Conservation (phyloP, 2,797 vertebrate genomes). For the Pseudochromis fuscus region DNA sequence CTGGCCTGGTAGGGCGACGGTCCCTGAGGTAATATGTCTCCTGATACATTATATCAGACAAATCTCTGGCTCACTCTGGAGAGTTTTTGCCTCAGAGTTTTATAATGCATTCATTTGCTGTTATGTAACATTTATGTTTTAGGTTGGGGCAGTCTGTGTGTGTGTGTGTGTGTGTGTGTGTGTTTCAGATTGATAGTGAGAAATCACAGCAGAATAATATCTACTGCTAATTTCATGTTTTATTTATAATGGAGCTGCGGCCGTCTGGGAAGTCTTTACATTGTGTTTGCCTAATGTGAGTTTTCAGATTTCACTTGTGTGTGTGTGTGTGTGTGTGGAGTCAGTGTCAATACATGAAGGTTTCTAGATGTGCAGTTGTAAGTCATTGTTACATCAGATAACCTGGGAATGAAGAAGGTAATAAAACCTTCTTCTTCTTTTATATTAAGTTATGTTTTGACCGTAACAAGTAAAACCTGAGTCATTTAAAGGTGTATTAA, state of each 20-base stretch:
- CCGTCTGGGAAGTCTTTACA: slow-evolving; percentile 5
- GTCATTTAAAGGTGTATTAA: neutral
- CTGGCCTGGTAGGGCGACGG: slow-evolving; percentile 69
- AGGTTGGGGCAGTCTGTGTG: slow-evolving; percentile 33
- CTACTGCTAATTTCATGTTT: slow-evolving; percentile 59
- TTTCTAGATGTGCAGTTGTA: neutral
- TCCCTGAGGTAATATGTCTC: slow-evolving; percentile 81
- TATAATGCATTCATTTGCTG: slow-evolving; percentile 61
- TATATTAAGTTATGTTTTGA: neutral
- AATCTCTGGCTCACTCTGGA: slow-evolving; percentile 69
- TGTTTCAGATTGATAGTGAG: slow-evolving; percentile 21
- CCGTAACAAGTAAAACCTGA: neutral
- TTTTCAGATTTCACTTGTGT: slow-evolving; percentile 7
- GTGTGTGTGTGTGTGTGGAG: neutral
- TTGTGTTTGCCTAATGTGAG: slow-evolving; percentile 30
- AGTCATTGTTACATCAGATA: slow-evolving; percentile 9
- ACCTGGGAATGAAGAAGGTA: neutral
- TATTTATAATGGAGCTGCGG: slow-evolving; percentile 48
- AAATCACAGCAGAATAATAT: slow-evolving; percentile 37
- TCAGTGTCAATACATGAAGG: slow-evolving; percentile 1
- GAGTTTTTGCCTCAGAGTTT: slow-evolving; percentile 67
- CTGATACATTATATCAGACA: slow-evolving; percentile 81
- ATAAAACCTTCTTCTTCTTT: neutral
- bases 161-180: slow-evolving; percentile 12
- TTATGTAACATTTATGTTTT: slow-evolving; percentile 74